phyloP scores from a whole-genome alignment of 2,797 vertebrate genomes.

The Rhabdophis nuchalis region DNA sequence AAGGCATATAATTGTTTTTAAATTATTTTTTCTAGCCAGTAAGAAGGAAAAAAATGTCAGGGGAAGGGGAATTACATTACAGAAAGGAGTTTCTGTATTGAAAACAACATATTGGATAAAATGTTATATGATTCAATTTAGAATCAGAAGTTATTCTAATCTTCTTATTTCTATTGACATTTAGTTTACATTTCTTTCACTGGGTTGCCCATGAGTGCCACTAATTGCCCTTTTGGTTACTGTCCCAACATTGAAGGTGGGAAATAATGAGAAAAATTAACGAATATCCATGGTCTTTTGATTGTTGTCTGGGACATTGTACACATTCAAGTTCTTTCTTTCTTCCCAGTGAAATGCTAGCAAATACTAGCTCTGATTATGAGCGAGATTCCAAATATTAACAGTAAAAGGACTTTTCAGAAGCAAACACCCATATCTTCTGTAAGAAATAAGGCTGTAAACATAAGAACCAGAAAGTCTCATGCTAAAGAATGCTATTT shows the following conservation, averaged over 20 bases:
- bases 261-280: not conserved
- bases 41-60: not conserved
- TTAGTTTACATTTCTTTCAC: not conserved
- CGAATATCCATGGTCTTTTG: not conserved
- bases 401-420: not conserved
- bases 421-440: not conserved
- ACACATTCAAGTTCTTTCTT: not conserved
- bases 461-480: not conserved
- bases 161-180: not conserved
- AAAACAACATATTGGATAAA: not conserved
- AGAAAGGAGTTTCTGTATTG: not conserved
- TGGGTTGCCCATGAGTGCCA: not conserved
- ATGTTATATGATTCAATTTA: not conserved
- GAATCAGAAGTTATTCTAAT: not conserved
- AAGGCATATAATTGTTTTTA: not conserved
- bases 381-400: not conserved
- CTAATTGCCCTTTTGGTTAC: not conserved
- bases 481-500: not conserved
- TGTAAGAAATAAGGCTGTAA: not conserved
- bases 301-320: not conserved
- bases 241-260: not conserved
- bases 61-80: not conserved
- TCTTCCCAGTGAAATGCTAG: slow-evolving; percentile 4
- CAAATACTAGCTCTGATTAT: not conserved
- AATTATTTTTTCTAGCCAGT: not conserved